phyloP scores from a whole-genome alignment of 2,797 vertebrate species.

The Sebastes umbrosus region DNA sequence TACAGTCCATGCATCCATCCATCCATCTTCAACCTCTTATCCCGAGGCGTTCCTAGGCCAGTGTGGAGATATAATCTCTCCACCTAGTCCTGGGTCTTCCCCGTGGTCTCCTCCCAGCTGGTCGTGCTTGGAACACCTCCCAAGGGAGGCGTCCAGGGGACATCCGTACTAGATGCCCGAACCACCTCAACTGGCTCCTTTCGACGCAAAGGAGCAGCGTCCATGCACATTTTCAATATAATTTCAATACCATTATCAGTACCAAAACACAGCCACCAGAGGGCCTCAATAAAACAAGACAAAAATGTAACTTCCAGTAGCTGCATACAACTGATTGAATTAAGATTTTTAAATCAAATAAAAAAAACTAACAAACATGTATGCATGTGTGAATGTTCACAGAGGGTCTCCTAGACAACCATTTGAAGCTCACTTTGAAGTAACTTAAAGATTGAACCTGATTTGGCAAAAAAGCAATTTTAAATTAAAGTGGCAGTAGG shows the following conservation, averaged over 20 bases:
- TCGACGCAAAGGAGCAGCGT: too few species aligned
- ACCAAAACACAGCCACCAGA: slow-evolving; percentile 9
- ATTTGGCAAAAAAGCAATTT: neutral
- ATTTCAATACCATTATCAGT: neutral
- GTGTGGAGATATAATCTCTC: too few species aligned
- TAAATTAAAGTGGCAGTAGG: too few species aligned
- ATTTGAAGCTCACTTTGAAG: neutral
- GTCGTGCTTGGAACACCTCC: too few species aligned
- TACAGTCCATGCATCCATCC: neutral
- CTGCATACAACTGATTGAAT: neutral
- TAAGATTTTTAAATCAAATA: neutral
- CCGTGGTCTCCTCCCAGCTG: too few species aligned
- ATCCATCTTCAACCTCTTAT: too few species aligned
- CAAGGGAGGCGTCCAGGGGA: too few species aligned
- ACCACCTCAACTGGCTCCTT: too few species aligned
- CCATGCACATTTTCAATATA: neutral
- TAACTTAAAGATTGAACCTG: neutral
- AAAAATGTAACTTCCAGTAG: neutral
- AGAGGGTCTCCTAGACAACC: neutral
- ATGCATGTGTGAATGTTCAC: neutral
- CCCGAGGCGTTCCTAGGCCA: too few species aligned
- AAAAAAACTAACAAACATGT: neutral
- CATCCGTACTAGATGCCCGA: too few species aligned
- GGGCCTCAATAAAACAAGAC: neutral
- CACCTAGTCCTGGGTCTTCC: too few species aligned